Conservation (phyloP, 2,113 vertebrate species). For the Hyaena hyaena region DNA sequence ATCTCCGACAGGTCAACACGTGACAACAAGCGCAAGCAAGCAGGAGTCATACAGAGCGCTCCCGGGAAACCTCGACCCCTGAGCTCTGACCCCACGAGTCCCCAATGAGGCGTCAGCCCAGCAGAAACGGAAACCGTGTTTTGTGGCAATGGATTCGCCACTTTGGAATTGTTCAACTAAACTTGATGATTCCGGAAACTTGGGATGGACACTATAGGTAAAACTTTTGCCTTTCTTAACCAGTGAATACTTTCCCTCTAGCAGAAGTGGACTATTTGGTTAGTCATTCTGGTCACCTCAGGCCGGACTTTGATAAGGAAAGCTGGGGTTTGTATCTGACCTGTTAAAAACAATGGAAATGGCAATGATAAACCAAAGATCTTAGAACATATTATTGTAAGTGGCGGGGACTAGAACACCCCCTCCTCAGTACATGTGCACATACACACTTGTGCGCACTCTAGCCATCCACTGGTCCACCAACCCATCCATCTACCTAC, state of each 20-base stretch:
- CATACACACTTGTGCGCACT: neutral
- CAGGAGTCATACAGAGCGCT: too few species aligned
- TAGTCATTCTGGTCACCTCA: neutral
- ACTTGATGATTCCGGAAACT: conserved; percentile 5
- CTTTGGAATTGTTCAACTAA: neutral
- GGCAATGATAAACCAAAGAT: neutral
- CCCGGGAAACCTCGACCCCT: neutral
- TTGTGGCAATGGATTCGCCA: neutral
- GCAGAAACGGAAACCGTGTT: neutral
- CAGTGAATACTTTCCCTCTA: neutral
- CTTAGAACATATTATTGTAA: neutral
- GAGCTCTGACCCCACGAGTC: neutral
- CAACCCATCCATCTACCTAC: accelerated
- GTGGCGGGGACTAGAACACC: neutral
- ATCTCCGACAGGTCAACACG: neutral
- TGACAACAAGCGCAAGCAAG: neutral
- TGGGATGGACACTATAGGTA: neutral
- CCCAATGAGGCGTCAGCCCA: neutral
- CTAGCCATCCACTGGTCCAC: accelerated
- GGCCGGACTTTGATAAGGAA: neutral
- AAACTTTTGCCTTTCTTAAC: neutral
- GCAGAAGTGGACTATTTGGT: neutral
- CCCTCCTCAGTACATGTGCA: too few species aligned
- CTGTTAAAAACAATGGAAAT: neutral
- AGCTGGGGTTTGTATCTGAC: neutral